Evolutionary conservation across 2,797 vertebrate species (phyloP).

Genomic region (Otolemur crassicaudatus): DNA sequence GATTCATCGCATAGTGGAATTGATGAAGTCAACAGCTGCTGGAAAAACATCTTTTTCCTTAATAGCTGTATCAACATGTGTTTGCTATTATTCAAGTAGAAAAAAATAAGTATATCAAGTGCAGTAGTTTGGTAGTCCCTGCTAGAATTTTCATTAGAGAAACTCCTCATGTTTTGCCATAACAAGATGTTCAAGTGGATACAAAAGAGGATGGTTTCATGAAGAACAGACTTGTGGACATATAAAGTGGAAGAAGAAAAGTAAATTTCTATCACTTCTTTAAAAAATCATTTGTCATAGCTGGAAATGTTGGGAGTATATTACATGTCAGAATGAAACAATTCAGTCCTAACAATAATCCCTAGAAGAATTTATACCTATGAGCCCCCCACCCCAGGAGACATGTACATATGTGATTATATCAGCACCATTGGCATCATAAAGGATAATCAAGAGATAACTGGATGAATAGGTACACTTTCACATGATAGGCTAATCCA

Average conservation of each 20-base stretch:
- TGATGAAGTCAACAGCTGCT: conserved; percentile 77
- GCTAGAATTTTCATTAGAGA: conserved; percentile 41
- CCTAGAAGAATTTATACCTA: neutral
- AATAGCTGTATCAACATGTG: conserved; percentile 75
- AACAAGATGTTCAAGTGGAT: conserved; percentile 6
- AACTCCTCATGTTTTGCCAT: conserved; percentile 9
- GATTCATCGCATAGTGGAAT: conserved; percentile 61
- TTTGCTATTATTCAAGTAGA: conserved; percentile 70
- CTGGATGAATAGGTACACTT: neutral
- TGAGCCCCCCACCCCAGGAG: neutral
- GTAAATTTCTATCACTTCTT: neutral
- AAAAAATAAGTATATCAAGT: conserved; percentile 58
- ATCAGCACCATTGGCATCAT: neutral
- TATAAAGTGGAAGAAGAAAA: conserved; percentile 19
- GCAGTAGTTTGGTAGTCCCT: neutral
- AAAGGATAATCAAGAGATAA: neutral
- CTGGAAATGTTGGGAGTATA: neutral
- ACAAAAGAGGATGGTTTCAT: neutral
- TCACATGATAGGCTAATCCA: neutral
- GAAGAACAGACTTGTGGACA: neutral
- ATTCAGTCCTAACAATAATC: neutral
- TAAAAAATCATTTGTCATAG: neutral
- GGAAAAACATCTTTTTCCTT: conserved; percentile 68
- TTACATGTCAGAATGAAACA: neutral
- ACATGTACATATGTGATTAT: neutral